Base-by-base conservation (phyloP, 2,888 invertebrate species). In the Zaprionus bogoriensis region DNA sequence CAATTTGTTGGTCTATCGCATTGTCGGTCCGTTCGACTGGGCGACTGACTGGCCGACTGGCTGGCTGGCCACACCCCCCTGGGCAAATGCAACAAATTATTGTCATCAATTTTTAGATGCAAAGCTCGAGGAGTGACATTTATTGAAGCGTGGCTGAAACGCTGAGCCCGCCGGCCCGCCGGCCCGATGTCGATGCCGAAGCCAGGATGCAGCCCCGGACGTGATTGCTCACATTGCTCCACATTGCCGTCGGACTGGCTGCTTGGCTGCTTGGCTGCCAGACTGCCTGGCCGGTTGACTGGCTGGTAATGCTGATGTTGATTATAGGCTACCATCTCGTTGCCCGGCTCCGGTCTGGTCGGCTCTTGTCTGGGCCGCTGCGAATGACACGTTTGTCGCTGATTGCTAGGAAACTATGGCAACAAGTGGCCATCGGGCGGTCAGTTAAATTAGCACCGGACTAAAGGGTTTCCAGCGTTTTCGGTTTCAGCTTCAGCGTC, bases 101-200 rank as follows among this genome's bases (percentile, higher is more conserved):
- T 85, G 85, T 81, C 88, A 85, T 87, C 85, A 85, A 87, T 85
- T 85, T 87, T 84, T 78, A 80, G 81, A 76, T 76, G 78, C 87
- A 84, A 72, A 71, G 85, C 88, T 86, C 71, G 85, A 82, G 88
- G 85, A 86, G 74, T 86, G 85, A 86, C 85, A 86, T 87, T 87
- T 87, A 86, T 86, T 86, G 88, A 84, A 86, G 80, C 86, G 66
- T 87, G 77, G 69, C 75, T 67, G 50, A 77, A 17, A 72, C 54
- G 61, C 39, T 60, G 65, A 50, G 73, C 63, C 83, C 68, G 46
- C 45, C 60, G 70, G 67, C 62, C 32, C 48, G 48, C 25, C 67
- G 46, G 45, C 14, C 61, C 12, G 51, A n/a, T 22, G 19, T n/a
- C 2, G 20, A 22, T 19, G 25, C 59, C 32, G 5, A 5, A 14